Base-by-base conservation (phyloP, 2,113 vertebrate species). In the Ptilonorhynchus violaceus region DNA sequence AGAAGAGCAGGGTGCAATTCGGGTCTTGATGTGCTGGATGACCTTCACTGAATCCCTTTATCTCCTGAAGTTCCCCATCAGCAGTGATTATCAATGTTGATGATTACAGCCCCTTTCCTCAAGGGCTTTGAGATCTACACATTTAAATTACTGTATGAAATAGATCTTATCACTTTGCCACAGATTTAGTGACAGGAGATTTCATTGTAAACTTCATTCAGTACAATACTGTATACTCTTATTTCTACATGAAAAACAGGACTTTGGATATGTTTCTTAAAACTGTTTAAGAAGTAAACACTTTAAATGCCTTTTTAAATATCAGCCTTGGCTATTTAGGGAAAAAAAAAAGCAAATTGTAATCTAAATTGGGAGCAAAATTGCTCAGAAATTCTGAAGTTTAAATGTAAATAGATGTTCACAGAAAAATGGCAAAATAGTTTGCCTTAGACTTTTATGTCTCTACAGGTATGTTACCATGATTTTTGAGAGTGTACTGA, bases 11-110 rank as follows among this genome's bases (percentile, higher is more conserved):
- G 35, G 42, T 78, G 66, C 68, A 86, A 55, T 49, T 77, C 76
- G 41, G 39, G 13, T 66, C 59, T 30, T 25, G 72, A 67, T 0
- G 0, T 70, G 53, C 30, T 4, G 1, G 30, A 18, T 3, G 4
- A 55, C 63, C 63, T 93, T 83, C 55, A 30, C 22, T 1, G 0
- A 78, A 77, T 35, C 41, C 6, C 50, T 80, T 72, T 55, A 46
- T 66, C 59, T 92, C 31, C 82, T 60, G 58, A 90, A 15, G 58
- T 66, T 85, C 49, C n/a, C 58, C 70, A 73, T 49, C 78, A 85
- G 58, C 50, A 78, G 55, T 5, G 8, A 60, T 62, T 11, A 0
- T 31, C 80, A 50, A 9, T 63, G 37, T 44, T 69, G 55, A 77
- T 62, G 59, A 83, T 49, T 74, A 83, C 39, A 74, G 68, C 23